Evolutionary conservation across 1,140 invertebrate species (phyloP).

Genomic region (Calosoma granatense): DNA sequence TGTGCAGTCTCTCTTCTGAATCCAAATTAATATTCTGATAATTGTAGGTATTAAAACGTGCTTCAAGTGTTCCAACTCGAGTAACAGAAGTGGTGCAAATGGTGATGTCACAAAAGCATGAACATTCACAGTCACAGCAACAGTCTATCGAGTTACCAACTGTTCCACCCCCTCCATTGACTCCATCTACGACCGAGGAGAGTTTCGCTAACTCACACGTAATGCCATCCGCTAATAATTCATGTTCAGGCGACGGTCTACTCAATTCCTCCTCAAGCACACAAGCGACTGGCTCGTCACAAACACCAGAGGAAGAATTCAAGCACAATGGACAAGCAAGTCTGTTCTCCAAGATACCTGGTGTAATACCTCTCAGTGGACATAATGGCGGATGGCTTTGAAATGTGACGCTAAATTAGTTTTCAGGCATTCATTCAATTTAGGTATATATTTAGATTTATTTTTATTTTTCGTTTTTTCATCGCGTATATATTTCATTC

Average conservation of each 20-base stretch:
- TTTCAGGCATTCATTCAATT: neutral
- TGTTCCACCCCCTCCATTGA: constrained; percentile 25
- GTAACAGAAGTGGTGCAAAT: constrained; percentile 36
- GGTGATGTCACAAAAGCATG: constrained; percentile 32
- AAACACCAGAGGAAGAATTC: constrained; percentile 34
- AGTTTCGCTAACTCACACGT: constrained; percentile 36
- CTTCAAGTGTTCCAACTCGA: constrained; percentile 48
- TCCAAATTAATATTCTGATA: constrained; percentile 20
- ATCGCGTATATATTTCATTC: no score
- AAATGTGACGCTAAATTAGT: constrained; percentile 20
- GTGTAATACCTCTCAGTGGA: constrained; percentile 51
- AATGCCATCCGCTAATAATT: constrained; percentile 29
- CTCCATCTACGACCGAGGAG: constrained; percentile 44
- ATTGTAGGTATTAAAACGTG: constrained; percentile 42
- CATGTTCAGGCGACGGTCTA: constrained; percentile 14
- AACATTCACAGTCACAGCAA: constrained; percentile 39
- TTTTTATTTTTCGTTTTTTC: no score
- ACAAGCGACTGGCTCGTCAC: constrained; percentile 30
- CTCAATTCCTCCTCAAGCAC: constrained; percentile 27
- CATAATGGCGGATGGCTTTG: constrained; percentile 54
- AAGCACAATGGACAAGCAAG: constrained; percentile 21
- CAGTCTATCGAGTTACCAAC: constrained; percentile 35
- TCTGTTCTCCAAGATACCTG: constrained; percentile 42
- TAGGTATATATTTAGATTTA: neutral
- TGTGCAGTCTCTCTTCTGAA: neutral